A percentile compares a stretch with the other conserved stretches of the same genome.
phyloP scores from a whole-genome alignment of 2,113 vertebrate genomes.

The Elanoides forficatus region DNA sequence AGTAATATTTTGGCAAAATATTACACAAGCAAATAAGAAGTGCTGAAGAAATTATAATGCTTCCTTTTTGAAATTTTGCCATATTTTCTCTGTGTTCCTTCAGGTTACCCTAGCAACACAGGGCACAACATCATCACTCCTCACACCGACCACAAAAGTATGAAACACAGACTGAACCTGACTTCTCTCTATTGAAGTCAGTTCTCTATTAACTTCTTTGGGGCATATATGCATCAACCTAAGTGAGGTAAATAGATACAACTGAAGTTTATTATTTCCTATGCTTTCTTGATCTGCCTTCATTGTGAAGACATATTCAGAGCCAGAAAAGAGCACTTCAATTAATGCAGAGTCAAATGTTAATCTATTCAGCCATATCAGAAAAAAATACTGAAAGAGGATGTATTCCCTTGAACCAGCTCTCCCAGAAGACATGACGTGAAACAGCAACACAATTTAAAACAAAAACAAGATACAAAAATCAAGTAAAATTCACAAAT shows the following conservation, averaged over 20 bases:
- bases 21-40: not conserved
- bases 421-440: not conserved
- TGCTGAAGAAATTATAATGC: not conserved
- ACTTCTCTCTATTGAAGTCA: not conserved
- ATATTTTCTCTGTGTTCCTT: not conserved
- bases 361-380: not conserved
- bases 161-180: not conserved
- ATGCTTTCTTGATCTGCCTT: not conserved
- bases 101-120: conserved; percentile 15
- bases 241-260: not conserved
- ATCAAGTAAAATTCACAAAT: not conserved
- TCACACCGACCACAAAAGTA: not conserved
- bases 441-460: not conserved
- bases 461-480: not conserved
- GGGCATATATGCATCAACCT: not conserved
- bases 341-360: not conserved
- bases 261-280: not conserved
- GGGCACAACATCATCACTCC: not conserved
- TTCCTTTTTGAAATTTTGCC: conserved; percentile 13
- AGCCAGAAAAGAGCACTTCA: not conserved
- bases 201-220: not conserved
- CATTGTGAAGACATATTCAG: not conserved
- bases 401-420: not conserved
- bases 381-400: not conserved
- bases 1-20: conserved; percentile 24